Evolutionary conservation across 35 echinoderm and acorn worm genomes (phyloP).

Genomic region (Nesometra sesokonis): DNA sequence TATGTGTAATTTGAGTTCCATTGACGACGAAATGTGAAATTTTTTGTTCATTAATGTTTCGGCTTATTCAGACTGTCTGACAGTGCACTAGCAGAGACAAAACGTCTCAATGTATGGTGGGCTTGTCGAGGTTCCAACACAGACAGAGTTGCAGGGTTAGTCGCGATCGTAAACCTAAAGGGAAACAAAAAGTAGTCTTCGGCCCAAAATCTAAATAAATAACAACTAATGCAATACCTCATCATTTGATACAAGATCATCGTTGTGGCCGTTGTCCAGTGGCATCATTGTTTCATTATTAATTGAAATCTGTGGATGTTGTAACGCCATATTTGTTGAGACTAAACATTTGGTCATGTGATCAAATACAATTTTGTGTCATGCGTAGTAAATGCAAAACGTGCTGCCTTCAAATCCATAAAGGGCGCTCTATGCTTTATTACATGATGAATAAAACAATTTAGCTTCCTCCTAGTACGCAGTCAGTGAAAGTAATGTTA

Average conservation of each 20-base stretch:
- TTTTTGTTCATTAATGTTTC: too few relatives aligned
- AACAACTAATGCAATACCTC: not conserved
- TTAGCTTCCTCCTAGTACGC: not conserved
- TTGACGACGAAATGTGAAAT: too few relatives aligned
- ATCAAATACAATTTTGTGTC: not conserved
- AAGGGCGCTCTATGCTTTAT: not conserved
- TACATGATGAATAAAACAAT: not conserved
- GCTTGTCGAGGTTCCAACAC: not conserved
- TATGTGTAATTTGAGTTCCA: too few relatives aligned
- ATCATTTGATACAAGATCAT: not conserved
- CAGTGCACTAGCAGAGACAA: not conserved
- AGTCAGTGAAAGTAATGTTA: not conserved
- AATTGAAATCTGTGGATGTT: not conserved
- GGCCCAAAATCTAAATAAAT: not conserved
- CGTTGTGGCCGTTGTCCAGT: not conserved
- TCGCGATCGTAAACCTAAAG: not conserved
- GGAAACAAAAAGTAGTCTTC: not conserved
- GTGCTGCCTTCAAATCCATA: not conserved
- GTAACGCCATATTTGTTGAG: not conserved
- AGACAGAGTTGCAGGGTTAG: not conserved
- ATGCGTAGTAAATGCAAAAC: not conserved
- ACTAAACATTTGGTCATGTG: not conserved
- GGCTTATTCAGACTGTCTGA: too few relatives aligned
- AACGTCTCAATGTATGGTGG: not conserved
- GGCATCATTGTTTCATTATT: not conserved